Conservation (phyloP, 2,797 vertebrate species). For the Sebastes hopkinsi region DNA sequence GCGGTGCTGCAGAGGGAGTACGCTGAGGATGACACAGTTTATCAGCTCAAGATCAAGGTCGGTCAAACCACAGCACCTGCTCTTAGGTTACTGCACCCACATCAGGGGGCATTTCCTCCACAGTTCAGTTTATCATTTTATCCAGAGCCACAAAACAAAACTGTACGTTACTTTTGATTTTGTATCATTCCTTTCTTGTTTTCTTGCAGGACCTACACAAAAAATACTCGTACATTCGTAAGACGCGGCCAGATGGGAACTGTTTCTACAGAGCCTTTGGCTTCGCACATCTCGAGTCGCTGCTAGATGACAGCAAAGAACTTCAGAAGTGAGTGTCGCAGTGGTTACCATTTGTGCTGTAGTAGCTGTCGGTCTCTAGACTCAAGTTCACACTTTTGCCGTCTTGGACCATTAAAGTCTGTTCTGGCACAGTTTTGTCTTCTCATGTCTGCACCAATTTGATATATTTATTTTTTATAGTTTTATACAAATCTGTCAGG, state of each 20-base stretch:
- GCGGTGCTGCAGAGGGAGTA: slow-evolving; percentile 91
- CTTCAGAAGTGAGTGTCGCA: slow-evolving; percentile 83
- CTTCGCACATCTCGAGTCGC: slow-evolving; percentile 91
- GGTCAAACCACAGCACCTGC: slow-evolving; percentile 3
- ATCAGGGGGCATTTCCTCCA: neutral
- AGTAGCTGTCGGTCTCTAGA: neutral
- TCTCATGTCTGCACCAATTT: neutral
- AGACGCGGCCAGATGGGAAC: slow-evolving; percentile 94
- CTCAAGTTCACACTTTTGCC: neutral
- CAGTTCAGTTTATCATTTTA: neutral
- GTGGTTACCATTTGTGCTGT: neutral
- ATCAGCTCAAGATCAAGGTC: slow-evolving; percentile 95
- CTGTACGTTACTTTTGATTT: neutral
- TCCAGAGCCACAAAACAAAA: neutral
- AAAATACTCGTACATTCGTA: slow-evolving; percentile 92
- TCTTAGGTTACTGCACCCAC: slow-evolving; percentile 15
- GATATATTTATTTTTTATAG: neutral
- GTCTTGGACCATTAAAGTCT: neutral
- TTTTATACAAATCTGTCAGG: neutral
- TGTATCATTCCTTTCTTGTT: neutral
- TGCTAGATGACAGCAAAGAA: slow-evolving; percentile 91
- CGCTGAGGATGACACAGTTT: slow-evolving; percentile 90
- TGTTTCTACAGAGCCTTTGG: slow-evolving; percentile 96
- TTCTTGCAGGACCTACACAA: slow-evolving; percentile 87
- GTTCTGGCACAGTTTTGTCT: neutral